These are phyloP conservation scores for Patella pellucida DNA, from an alignment of 2,888 invertebrate genomes.

Conservation along the genomic window DNA sequence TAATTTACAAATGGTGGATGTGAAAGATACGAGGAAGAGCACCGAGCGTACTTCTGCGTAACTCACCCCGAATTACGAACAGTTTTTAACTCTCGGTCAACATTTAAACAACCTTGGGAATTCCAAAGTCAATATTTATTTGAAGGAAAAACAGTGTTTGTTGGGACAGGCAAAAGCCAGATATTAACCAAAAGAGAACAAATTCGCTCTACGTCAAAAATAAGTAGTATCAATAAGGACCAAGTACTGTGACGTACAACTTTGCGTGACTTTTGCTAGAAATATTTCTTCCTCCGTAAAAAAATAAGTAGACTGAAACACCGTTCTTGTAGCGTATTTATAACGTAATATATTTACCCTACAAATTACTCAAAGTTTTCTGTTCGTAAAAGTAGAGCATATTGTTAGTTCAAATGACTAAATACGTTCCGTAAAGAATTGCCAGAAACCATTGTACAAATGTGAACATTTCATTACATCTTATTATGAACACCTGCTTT, in stretches of 20 bases:
- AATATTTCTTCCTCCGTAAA: neutral
- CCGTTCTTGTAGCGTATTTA: no score
- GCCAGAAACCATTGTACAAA: no score
- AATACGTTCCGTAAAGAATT: no score
- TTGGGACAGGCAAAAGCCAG: neutral
- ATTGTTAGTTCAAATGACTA: no score
- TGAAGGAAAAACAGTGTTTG: neutral
- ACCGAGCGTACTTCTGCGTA: neutral
- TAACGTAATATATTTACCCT: no score
- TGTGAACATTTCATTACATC: neutral
- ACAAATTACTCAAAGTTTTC: no score
- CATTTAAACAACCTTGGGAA: neutral
- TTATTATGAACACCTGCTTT: no score
- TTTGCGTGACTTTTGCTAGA: neutral
- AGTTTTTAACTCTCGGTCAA: neutral
- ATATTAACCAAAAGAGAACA: neutral
- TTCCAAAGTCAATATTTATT: neutral
- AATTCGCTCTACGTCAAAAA: neutral
- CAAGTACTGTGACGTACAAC: neutral
- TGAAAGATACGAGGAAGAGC: neutral
- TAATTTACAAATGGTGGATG: no score
- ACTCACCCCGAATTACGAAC: neutral
- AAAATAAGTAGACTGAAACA: no score
- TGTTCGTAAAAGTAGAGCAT: no score
- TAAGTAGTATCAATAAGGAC: neutral